Evolutionary conservation across 2,797 vertebrate genomes (phyloP).

Genomic region (Acanthurus lineatus): DNA sequence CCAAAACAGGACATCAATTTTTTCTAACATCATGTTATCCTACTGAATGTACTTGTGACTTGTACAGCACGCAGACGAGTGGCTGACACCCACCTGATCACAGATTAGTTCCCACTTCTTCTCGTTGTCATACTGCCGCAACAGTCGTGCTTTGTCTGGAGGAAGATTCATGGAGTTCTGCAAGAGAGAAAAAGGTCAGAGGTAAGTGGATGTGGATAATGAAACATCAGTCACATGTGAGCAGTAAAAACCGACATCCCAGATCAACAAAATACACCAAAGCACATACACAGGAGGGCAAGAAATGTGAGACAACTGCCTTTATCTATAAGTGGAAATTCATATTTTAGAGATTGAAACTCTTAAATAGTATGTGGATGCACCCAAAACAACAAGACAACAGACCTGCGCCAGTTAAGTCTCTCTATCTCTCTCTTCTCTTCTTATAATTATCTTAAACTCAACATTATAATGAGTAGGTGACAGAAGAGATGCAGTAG

Average conservation of each 20-base stretch:
- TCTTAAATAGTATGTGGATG: neutral
- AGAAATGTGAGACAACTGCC: neutral
- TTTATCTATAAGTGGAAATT: neutral
- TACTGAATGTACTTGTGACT: neutral
- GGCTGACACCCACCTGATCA: slow-evolving; percentile 90
- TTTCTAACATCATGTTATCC: too few species aligned
- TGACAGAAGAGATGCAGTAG: neutral
- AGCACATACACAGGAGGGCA: neutral
- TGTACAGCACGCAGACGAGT: neutral
- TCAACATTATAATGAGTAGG: neutral
- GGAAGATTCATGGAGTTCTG: slow-evolving; percentile 99
- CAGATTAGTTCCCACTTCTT: slow-evolving; percentile 99
- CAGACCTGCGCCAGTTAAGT: neutral
- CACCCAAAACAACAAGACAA: neutral
- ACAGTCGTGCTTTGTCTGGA: slow-evolving; percentile 95
- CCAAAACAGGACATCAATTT: too few species aligned
- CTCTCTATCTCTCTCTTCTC: neutral
- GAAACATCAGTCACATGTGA: slow-evolving; percentile 33
- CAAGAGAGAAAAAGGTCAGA: slow-evolving; percentile 46
- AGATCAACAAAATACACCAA: slow-evolving; percentile 30
- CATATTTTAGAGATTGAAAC: neutral
- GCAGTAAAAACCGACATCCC: slow-evolving; percentile 10
- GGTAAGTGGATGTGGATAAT: slow-evolving; percentile 51
- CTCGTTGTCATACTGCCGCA: slow-evolving; percentile 97
- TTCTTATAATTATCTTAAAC: neutral